Evolutionary conservation across 2,797 vertebrate species (phyloP), one percentile per base, ranked within the genome.

Genomic region (Diglossa cyanea): DNA sequence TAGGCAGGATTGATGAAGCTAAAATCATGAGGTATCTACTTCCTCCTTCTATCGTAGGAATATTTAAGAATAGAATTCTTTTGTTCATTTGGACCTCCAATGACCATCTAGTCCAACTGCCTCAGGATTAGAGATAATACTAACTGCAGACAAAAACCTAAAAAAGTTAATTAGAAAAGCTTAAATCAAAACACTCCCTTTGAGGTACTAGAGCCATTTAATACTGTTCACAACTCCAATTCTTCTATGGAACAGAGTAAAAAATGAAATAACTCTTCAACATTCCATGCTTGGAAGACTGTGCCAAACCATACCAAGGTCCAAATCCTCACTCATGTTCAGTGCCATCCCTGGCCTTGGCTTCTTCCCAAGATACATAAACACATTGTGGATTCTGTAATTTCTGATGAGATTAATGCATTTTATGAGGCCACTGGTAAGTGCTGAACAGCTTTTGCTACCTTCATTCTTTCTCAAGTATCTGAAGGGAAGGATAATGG

Each of bases 241-340:
- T 88, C 39, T 65, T 88, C 70, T 28, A 13, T 0, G 0, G 15
- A 88, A 82, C 4, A 42, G 19, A 74, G 21, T 0, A 1, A 62
- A 65, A 51, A 60, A 19, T 4, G 9, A 60, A 66, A 7, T 9
- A 68, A 75, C 17, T 39, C 40, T 73, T 68, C n/a, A 60, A 45
- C 1, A 1, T 42, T 77, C 54, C 61, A 40, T 16, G 19, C 42
- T 11, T 58, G 25, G 35, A 60, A 67, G 55, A 74, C 2, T 7
- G 18, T 4, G 1, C 28, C 9, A 2, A 75, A 54, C 37, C 0
- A 0, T 8, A 62, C 25, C 2, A 2, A 50, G 7, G 24, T 19
- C n/a, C 62, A 78, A 65, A 70, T 12, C 14, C 19, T 9, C 5
- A 3, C 20, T 65, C 21, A 25, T 11, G 8, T 33, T 45, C 44